These are phyloP conservation scores for Drymonia ruficornis DNA, from an alignment of 2,888 invertebrate genomes.

Conservation along the genomic window DNA sequence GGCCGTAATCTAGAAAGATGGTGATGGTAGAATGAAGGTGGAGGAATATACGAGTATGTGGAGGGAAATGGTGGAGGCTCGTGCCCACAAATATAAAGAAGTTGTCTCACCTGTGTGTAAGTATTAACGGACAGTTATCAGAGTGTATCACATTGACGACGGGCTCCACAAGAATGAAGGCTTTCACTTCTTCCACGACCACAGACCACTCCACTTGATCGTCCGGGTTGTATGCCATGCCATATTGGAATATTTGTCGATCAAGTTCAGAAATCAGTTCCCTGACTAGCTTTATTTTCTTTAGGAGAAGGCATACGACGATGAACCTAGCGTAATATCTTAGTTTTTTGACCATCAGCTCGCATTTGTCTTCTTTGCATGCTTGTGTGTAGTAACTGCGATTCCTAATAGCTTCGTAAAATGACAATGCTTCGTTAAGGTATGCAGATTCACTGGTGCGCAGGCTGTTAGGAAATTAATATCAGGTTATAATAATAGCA, in stretches of 20 bases:
- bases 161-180: conserved; percentile 96
- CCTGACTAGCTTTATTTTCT: conserved; percentile 96
- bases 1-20: no score
- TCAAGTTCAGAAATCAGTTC: conserved; percentile 97
- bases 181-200: conserved; percentile 97
- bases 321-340: conserved; percentile 98
- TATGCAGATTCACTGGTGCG: conserved; percentile 98
- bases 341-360: conserved; percentile 98
- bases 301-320: conserved; percentile 96
- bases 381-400: conserved; percentile 97
- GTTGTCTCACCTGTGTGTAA: conserved; percentile 92
- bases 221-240: conserved; percentile 97
- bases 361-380: conserved; percentile 96
- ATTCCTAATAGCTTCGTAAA: conserved; percentile 97
- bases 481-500: no score
- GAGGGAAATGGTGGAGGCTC: no score
- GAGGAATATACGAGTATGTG: no score
- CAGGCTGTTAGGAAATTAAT: conserved; percentile 87
- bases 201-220: conserved; percentile 98
- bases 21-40: no score
- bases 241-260: conserved; percentile 97
- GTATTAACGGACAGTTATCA: conserved; percentile 92
- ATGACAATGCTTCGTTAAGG: conserved; percentile 97
- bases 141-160: conserved; percentile 95
- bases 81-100: no score